A percentile compares a stretch with the other conserved stretches of the same genome.
Conservation (phyloP, 1,140 invertebrate species). For the Heliothis virescens region DNA sequence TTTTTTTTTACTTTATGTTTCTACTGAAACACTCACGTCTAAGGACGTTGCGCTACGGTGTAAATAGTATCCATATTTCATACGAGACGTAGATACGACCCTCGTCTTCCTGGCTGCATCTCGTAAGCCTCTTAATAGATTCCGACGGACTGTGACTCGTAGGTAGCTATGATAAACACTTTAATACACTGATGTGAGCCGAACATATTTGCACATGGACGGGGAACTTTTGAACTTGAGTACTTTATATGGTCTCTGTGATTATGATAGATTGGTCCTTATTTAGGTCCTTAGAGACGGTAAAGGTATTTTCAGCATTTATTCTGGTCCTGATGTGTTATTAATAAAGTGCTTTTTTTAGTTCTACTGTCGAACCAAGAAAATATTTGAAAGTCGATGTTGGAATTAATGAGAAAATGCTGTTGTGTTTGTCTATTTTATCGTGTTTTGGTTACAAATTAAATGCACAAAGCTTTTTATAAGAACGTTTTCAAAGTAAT, state of each 20-base stretch:
- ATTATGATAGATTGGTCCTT: neutral
- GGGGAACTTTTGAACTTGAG: constrained; percentile 19
- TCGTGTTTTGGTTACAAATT: no score
- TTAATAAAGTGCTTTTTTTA: no score
- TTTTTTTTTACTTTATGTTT: no score
- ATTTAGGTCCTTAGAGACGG: neutral
- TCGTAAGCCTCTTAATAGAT: constrained; percentile 85
- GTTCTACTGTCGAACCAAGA: no score
- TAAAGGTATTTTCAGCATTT: neutral
- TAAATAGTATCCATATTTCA: constrained; percentile 59
- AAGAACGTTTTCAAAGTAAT: neutral
- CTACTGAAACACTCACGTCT: no score
- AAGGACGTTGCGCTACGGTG: constrained; percentile 61
- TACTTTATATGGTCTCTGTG: neutral
- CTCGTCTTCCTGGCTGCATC: constrained; percentile 79
- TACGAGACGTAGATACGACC: constrained; percentile 78
- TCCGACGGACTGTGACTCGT: constrained; percentile 71
- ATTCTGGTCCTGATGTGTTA: no score
- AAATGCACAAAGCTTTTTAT: no score
- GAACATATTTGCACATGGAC: constrained; percentile 53
- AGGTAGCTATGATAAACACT: constrained; percentile 58
- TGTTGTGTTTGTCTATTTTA: no score
- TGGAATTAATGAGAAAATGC: no score
- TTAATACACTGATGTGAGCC: constrained; percentile 52
- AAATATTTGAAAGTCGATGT: no score